Base-by-base conservation (phyloP, 1,140 invertebrate genomes). In the Pentalonia nigronervosa region DNA sequence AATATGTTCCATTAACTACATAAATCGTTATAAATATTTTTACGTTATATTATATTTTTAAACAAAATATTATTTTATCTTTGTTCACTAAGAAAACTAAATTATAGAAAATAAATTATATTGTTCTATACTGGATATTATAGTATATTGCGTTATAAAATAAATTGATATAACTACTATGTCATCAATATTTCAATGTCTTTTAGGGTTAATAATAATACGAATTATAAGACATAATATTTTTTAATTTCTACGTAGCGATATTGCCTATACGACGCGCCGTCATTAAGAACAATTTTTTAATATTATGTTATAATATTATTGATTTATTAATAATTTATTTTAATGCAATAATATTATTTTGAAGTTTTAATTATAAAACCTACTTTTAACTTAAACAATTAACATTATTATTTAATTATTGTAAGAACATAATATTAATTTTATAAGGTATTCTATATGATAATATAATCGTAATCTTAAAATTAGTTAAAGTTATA, bases 201-300 rank as follows among this genome's bases (percentile, higher is more conserved):
- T n/a, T 67, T 14, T 67, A n/a, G 11, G 60, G 4, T 67, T n/a
- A n/a, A n/a, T 67, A 48, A 60, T 60, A 60, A 67, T 67, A 56
- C 8, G 23, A 50, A 1, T 20, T 48, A 48, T 7, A 6, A 48
- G 47, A 48, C 8, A 48, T 7, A 67, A 30, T n/a, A 34, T n/a
- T 30, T 76, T 76, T n/a, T 67, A 41, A 84, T 21, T 87, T 36
- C n/a, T 45, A 47, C 21, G 90, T 81, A 91, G 25, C 30, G 20
- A 81, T 45, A 81, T 91, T 91, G 90, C 90, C 90, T 91, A 91
- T 47, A 45, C 45, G 30, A 47, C 30, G 30, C 90, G 90, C 90
- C 90, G 90, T 76, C 30, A 11, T 45, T 7, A 11, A 17, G 7
- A 41, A 84, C 9, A 25, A 30, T 21, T 30, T 4, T 53, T 30